phyloP scores from a whole-genome alignment of 2,797 vertebrate species.

The Psittacula echo region DNA sequence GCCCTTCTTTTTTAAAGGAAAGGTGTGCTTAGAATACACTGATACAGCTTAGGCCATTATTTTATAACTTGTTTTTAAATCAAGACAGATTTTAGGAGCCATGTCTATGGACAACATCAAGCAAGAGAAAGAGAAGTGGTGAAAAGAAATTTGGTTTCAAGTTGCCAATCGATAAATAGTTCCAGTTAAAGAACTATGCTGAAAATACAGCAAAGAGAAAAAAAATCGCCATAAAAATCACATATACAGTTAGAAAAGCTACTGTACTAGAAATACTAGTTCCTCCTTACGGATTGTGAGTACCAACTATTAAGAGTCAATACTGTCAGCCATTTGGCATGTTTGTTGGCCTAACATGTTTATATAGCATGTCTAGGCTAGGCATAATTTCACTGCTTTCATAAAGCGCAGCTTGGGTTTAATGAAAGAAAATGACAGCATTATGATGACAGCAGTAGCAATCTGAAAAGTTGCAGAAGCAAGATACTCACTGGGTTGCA shows the following conservation, averaged over 20 bases:
- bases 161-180: not conserved
- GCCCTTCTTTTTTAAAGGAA: not conserved
- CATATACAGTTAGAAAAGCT: not conserved
- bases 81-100: not conserved
- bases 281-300: not conserved
- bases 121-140: not conserved
- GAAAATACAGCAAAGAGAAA: not conserved
- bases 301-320: not conserved
- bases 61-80: not conserved
- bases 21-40: not conserved
- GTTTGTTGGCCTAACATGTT: slow-evolving; percentile 6
- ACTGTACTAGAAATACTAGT: not conserved
- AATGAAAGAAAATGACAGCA: not conserved
- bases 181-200: not conserved
- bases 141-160: slow-evolving; percentile 2
- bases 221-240: not conserved
- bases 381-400: not conserved
- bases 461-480: slow-evolving; percentile 10
- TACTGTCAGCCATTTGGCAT: not conserved
- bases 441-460: not conserved
- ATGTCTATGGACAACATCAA: not conserved
- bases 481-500: not conserved
- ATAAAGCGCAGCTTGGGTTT: not conserved
- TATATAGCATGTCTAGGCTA: not conserved
- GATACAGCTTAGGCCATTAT: not conserved